Percentiles rank a stretch among this genome's conserved stretches.
Evolutionary conservation across 2,797 vertebrate genomes (phyloP).

Genomic region (Hoplostethus mediterraneus): DNA sequence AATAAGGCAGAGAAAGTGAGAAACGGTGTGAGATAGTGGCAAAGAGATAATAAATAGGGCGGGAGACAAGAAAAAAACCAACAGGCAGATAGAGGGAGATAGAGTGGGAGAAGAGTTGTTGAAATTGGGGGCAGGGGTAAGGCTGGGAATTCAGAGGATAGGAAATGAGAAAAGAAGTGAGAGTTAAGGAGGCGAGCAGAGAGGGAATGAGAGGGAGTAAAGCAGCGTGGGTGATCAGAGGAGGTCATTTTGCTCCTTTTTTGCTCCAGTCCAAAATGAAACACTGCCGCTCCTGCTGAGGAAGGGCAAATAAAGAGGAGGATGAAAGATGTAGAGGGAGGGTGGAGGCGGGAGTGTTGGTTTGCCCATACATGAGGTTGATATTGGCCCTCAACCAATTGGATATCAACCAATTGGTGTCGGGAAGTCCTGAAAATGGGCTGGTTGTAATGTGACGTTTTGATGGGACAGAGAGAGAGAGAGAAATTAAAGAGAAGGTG

Average conservation of each 20-base stretch:
- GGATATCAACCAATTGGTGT: too few relatives aligned
- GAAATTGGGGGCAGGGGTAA: neutral
- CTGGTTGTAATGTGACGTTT: too few relatives aligned
- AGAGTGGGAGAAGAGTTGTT: neutral
- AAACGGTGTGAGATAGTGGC: too few relatives aligned
- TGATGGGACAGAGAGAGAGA: too few relatives aligned
- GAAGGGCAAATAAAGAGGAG: constrained; percentile 5
- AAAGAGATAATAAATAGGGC: too few relatives aligned
- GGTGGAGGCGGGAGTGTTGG: neutral
- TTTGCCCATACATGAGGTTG: too few relatives aligned
- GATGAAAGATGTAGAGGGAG: neutral
- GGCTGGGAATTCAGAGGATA: neutral
- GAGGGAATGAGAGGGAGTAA: neutral
- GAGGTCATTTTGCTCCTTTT: constrained; percentile 10
- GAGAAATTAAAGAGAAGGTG: too few relatives aligned
- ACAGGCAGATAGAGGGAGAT: neutral
- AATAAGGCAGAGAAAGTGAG: neutral
- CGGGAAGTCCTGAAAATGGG: too few relatives aligned
- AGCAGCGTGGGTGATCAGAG: neutral
- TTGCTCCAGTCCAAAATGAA: constrained; percentile 6
- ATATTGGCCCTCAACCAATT: too few relatives aligned
- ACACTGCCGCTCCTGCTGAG: neutral
- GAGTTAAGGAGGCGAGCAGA: neutral
- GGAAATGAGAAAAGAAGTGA: neutral
- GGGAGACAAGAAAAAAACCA: neutral